Conservation (phyloP, 2,888 invertebrate genomes). For the Latrodectus hesperus region DNA sequence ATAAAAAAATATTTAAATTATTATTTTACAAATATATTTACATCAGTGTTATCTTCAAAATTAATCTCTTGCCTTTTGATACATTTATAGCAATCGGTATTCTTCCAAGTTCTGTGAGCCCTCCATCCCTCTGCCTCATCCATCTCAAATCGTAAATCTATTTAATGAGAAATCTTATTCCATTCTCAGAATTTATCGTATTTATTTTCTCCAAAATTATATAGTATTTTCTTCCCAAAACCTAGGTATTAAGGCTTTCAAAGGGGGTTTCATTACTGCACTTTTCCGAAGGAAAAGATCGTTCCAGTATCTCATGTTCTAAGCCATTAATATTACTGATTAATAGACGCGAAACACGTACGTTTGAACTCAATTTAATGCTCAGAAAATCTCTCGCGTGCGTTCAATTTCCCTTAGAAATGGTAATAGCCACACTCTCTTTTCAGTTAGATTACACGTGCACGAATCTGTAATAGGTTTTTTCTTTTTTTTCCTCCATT, state of each 20-base stretch:
- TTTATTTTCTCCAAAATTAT: neutral
- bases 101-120: too few relatives aligned
- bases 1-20: too few relatives aligned
- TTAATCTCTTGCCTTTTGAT: too few relatives aligned
- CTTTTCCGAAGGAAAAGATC: neutral
- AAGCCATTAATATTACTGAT: constrained; percentile 38
- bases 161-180: neutral
- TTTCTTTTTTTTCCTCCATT: neutral
- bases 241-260: neutral
- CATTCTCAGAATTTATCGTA: neutral
- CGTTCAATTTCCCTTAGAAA: neutral
- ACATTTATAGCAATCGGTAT: too few relatives aligned
- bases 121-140: too few relatives aligned
- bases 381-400: constrained; percentile 28
- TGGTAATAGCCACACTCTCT: neutral
- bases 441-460: neutral
- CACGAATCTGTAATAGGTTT: neutral
- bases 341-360: constrained; percentile 22
- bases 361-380: constrained; percentile 21
- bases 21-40: too few relatives aligned
- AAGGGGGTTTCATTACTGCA: neutral
- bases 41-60: too few relatives aligned
- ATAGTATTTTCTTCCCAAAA: neutral
- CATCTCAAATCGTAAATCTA: neutral
- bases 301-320: neutral